Evolutionary conservation across 1,140 invertebrate genomes (phyloP).

Genomic region (Diorhabda sublineata): DNA sequence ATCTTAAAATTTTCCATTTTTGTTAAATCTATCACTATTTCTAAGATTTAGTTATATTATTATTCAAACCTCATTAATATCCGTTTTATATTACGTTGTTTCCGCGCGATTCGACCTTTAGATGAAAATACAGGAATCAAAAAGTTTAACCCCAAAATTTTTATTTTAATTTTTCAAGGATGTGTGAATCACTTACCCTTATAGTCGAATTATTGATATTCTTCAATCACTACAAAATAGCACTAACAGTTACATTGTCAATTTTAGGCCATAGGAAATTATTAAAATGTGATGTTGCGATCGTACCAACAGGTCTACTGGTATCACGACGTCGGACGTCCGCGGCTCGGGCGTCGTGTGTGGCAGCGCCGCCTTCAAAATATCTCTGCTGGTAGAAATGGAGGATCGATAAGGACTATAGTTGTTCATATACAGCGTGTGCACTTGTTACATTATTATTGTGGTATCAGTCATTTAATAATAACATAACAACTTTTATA

Average conservation of each 20-base stretch:
- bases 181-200: neutral
- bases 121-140: too few species aligned
- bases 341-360: constrained; percentile 11
- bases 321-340: constrained; percentile 24
- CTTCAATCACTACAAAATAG: neutral
- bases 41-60: too few species aligned
- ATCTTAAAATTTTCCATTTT: too few species aligned
- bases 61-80: too few species aligned
- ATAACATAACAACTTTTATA: too few species aligned
- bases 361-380: constrained; percentile 20
- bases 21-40: too few species aligned
- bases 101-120: too few species aligned
- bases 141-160: neutral
- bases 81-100: too few species aligned
- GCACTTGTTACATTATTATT: too few species aligned
- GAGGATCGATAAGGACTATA: neutral
- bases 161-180: neutral
- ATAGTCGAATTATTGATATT: neutral
- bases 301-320: constrained; percentile 36
- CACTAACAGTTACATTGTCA: neutral
- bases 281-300: constrained; percentile 17
- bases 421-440: constrained; percentile 5
- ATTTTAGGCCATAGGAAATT: constrained; percentile 26
- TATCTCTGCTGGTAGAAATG: neutral
- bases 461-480: too few species aligned